Conservation (phyloP, 2,113 vertebrate genomes). For the Aspiorhynchus laticeps region DNA sequence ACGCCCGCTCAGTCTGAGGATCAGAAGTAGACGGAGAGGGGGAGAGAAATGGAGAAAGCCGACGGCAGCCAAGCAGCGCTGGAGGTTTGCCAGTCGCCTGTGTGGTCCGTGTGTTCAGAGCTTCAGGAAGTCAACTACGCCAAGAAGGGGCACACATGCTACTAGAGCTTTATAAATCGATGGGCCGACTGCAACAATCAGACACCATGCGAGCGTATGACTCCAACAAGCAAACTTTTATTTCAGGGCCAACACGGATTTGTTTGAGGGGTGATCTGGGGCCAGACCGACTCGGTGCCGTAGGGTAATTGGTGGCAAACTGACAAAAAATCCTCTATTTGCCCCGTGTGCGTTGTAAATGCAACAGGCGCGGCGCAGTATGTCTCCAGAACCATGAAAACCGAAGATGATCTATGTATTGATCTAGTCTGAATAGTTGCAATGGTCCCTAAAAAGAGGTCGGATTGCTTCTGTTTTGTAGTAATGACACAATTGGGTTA, state of each 20-base stretch:
- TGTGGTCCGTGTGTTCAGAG: conserved; percentile 64
- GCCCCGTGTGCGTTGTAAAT: background rate
- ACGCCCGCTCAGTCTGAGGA: conserved; percentile 49
- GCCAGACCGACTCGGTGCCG: background rate
- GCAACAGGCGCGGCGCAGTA: background rate
- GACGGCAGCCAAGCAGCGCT: conserved; percentile 56
- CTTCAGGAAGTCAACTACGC: conserved; percentile 59
- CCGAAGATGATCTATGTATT: background rate
- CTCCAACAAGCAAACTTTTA: conserved; percentile 48
- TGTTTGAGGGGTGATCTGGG: conserved; percentile 21
- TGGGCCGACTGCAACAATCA: conserved; percentile 52
- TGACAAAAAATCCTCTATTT: background rate
- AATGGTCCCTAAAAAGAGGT: background rate
- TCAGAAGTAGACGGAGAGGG: conserved; percentile 29
- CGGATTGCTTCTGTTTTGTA: background rate
- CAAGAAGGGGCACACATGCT: conserved; percentile 62
- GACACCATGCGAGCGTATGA: conserved; percentile 47
- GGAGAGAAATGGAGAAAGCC: conserved; percentile 37
- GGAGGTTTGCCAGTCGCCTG: conserved; percentile 60
- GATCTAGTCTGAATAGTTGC: background rate
- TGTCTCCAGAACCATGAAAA: background rate
- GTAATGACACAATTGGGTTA: background rate
- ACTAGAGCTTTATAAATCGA: conserved; percentile 57
- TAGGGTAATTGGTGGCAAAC: background rate
- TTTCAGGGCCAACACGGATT: conserved; percentile 13